Conservation (phyloP, 1,140 invertebrate species). For the Drosophila ercepeae region DNA sequence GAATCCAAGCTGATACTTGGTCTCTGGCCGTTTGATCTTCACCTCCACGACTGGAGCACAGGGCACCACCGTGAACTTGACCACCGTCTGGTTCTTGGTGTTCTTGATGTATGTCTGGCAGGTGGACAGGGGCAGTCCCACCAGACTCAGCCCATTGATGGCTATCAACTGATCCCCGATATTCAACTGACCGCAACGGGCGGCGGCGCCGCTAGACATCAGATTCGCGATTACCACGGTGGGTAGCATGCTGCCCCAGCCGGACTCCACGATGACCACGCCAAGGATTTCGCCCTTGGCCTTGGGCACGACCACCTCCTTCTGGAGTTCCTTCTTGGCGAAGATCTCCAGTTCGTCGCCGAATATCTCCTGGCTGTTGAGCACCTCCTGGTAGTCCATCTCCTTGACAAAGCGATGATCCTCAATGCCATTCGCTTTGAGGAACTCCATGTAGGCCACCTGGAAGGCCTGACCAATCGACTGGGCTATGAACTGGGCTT, state of each 20-base stretch:
- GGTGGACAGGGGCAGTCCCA: constrained; percentile 97
- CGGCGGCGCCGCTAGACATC: constrained; percentile 96
- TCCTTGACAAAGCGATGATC: constrained; percentile 99
- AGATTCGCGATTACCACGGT: constrained; percentile 99
- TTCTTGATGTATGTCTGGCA: constrained; percentile 99
- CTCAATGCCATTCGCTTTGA: constrained; percentile 99
- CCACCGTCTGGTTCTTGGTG: constrained; percentile 98
- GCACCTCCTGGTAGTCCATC: constrained; percentile 99
- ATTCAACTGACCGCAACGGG: constrained; percentile 98
- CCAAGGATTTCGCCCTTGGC: constrained; percentile 98
- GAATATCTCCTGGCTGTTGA: constrained; percentile 99
- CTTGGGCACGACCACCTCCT: constrained; percentile 99
- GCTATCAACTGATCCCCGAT: constrained; percentile 99
- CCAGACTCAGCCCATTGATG: constrained; percentile 98
- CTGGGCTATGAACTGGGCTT: constrained; percentile 99
- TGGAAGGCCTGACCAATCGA: constrained; percentile 99
- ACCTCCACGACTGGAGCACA: constrained; percentile 99
- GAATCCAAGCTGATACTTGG: constrained; percentile 99
- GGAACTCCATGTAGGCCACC: constrained; percentile 99
- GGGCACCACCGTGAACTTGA: constrained; percentile 99
- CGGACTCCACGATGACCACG: constrained; percentile 99
- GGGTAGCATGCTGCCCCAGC: constrained; percentile 99
- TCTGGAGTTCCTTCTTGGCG: constrained; percentile 99
- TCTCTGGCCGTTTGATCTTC: constrained; percentile 99
- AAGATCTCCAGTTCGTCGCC: constrained; percentile 99